A percentile compares a stretch with the other conserved stretches of the same genome.
Conservation (phyloP, 1,140 invertebrate species). For the Papilio aristodemus region DNA sequence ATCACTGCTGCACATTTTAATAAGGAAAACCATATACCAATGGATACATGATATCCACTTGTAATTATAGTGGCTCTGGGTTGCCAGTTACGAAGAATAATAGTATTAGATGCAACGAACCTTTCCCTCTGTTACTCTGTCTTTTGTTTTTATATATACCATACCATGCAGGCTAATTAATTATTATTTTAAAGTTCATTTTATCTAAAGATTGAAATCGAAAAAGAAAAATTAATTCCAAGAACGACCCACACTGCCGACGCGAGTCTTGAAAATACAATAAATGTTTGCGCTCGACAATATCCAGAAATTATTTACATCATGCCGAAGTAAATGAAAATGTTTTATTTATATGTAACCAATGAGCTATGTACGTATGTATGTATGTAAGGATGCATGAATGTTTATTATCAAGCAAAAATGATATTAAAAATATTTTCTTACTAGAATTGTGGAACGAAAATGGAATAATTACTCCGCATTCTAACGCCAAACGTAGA, state of each 20-base stretch:
- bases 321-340: neutral
- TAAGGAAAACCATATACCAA: too few species aligned
- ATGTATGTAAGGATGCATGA: too few species aligned
- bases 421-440: neutral
- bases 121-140: too few species aligned
- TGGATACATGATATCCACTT: too few species aligned
- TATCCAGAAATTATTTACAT: neutral
- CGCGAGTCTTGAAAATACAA: neutral
- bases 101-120: too few species aligned
- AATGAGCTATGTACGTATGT: neutral
- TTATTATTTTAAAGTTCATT: constrained; percentile 6
- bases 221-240: neutral
- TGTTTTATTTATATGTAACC: constrained; percentile 7
- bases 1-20: too few species aligned
- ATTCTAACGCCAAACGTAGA: too few species aligned
- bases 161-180: too few species aligned
- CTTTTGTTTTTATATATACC: too few species aligned
- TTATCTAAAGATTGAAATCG: neutral
- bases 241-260: neutral
- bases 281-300: constrained; percentile 11
- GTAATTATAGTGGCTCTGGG: too few species aligned
- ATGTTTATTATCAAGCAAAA: neutral
- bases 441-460: neutral
- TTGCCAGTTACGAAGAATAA: too few species aligned
- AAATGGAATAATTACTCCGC: too few species aligned